Percentiles rank a stretch among this genome's conserved stretches.
Evolutionary conservation across 2,888 invertebrate species (phyloP).

Genomic region (Tiliacea citrago): DNA sequence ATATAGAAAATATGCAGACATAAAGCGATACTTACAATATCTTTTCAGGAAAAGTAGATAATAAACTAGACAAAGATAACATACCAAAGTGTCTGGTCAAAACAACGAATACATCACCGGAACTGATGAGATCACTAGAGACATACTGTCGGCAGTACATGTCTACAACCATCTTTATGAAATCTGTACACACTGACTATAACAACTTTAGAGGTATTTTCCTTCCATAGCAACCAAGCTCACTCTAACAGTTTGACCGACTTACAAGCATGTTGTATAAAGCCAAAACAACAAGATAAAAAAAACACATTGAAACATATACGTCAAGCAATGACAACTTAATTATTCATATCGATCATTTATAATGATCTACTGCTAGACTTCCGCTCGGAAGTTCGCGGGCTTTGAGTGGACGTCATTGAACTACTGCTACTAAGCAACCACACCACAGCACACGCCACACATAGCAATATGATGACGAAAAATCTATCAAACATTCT

Average conservation of each 20-base stretch:
- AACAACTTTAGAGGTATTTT: slow-evolving; percentile 8
- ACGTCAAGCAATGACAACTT: slow-evolving; percentile 51
- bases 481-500: slow-evolving; percentile 2
- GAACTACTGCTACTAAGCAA: slow-evolving; percentile 42
- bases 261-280: slow-evolving; percentile 13
- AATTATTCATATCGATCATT: slow-evolving; percentile 65
- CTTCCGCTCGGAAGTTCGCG: slow-evolving; percentile 62
- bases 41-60: not conserved
- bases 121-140: not conserved
- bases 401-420: slow-evolving; percentile 52
- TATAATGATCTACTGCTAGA: slow-evolving; percentile 52
- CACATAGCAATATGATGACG: slow-evolving; percentile 3
- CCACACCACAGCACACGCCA: slow-evolving; percentile 13
- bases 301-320: slow-evolving; percentile 35
- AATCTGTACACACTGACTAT: not conserved
- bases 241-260: slow-evolving; percentile 27
- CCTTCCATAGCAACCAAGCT: slow-evolving; percentile 15
- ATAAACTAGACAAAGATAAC: not conserved
- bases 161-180: not conserved
- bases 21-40: not conserved
- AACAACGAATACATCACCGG: not conserved
- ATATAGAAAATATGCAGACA: not conserved
- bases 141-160: not conserved
- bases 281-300: slow-evolving; percentile 36
- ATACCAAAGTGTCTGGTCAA: not conserved